phyloP scores from a whole-genome alignment of 92 coral and sea anemone species.

The Palythoa grandis region DNA sequence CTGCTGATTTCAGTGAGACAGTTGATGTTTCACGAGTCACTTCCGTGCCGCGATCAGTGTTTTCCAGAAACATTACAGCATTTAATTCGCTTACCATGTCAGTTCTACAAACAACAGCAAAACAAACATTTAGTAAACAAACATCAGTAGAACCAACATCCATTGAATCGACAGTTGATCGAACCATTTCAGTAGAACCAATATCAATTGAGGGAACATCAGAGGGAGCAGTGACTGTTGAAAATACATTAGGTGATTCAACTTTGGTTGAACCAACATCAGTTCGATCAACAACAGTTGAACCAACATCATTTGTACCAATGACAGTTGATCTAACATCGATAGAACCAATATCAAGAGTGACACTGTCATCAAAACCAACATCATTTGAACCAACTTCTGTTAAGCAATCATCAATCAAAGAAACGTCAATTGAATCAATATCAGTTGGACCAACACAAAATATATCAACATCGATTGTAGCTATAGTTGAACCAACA shows the following conservation, averaged over 20 bases:
- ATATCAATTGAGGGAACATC: not conserved
- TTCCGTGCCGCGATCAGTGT: not conserved
- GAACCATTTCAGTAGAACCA: not conserved
- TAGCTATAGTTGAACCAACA: constrained; percentile 6
- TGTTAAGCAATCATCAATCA: not conserved
- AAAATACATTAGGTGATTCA: not conserved
- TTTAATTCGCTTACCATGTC: not conserved
- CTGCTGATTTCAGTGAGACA: not conserved
- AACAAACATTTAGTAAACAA: too few species aligned
- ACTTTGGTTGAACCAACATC: not conserved
- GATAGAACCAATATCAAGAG: not conserved
- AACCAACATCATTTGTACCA: not conserved
- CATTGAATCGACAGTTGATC: too few species aligned
- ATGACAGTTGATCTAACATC: not conserved
- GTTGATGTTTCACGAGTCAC: not conserved
- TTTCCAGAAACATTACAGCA: not conserved
- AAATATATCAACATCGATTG: not conserved
- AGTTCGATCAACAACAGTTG: not conserved
- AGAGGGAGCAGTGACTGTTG: not conserved
- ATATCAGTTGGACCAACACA: not conserved
- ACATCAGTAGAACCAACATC: too few species aligned
- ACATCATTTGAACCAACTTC: not conserved
- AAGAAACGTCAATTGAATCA: not conserved
- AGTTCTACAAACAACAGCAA: too few species aligned
- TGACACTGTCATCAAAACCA: not conserved